phyloP scores from a whole-genome alignment of 1,140 invertebrate genomes.

The Drosophila kohkoa region DNA sequence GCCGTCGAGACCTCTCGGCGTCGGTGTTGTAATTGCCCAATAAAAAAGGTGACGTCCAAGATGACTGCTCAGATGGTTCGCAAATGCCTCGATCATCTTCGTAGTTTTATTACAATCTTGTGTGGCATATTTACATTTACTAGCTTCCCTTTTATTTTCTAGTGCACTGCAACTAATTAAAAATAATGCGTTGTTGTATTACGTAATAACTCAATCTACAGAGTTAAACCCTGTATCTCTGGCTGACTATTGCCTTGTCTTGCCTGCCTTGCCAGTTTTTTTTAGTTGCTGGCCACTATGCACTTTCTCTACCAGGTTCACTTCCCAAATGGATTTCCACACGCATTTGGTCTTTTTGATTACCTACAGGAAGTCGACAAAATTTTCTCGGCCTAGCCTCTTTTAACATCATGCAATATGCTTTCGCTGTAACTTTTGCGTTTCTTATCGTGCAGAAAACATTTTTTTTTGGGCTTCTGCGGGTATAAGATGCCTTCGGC shows the following conservation, averaged over 20 bases:
- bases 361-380: constrained; percentile 65
- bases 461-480: background rate
- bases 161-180: constrained; percentile 28
- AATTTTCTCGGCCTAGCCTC: constrained; percentile 26
- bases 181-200: constrained; percentile 3
- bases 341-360: constrained; percentile 69
- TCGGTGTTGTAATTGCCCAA: constrained; percentile 82
- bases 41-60: constrained; percentile 85
- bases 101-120: constrained; percentile 26
- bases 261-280: background rate
- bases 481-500: constrained; percentile 11
- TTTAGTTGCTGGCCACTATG: constrained; percentile 20
- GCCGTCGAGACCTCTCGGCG: constrained; percentile 37
- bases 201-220: constrained; percentile 14
- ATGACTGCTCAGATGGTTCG: constrained; percentile 81
- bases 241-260: background rate
- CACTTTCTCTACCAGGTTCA: constrained; percentile 62
- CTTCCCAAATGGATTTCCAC: constrained; percentile 58
- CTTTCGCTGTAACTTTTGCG: background rate
- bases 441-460: constrained; percentile 15
- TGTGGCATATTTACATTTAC: constrained; percentile 29
- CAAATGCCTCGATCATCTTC: constrained; percentile 84
- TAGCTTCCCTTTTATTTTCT: constrained; percentile 27
- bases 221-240: background rate
- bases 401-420: constrained; percentile 4